A percentile compares a stretch with the other conserved stretches of the same genome.
These are phyloP conservation scores for Sinocyclocheilus grahami DNA, from an alignment of 2,113 vertebrate genomes.

Conservation along the genomic window DNA sequence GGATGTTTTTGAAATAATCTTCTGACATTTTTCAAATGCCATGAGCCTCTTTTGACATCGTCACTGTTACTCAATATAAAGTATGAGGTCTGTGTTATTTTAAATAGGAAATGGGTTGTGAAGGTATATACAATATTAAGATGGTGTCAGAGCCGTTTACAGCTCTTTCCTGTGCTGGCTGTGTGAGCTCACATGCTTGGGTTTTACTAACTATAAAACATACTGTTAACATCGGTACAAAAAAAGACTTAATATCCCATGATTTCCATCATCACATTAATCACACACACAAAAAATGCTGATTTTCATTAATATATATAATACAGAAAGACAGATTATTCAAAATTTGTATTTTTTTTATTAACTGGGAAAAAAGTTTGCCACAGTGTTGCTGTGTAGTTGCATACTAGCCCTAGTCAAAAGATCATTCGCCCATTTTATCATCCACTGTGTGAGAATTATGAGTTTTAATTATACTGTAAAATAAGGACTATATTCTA, in stretches of 20 bases:
- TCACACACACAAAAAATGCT: neutral
- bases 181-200: neutral
- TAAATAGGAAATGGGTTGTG: conserved; percentile 22
- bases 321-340: too few relatives aligned
- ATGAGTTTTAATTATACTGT: neutral
- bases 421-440: neutral
- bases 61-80: neutral
- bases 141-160: neutral
- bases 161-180: conserved; percentile 28
- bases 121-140: neutral
- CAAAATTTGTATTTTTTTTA: too few relatives aligned
- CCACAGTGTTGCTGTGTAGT: too few relatives aligned
- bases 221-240: neutral
- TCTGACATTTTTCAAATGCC: conserved; percentile 14
- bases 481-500: neutral
- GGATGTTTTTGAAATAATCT: conserved; percentile 1
- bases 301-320: neutral
- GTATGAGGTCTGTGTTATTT: neutral
- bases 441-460: neutral
- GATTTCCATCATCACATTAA: neutral
- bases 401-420: neutral
- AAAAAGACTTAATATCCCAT: neutral
- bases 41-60: conserved; percentile 23
- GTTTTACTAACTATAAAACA: neutral
- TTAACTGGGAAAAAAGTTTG: too few relatives aligned